Evolutionary conservation across 2,797 vertebrate genomes (phyloP).

Genomic region (Chaetophractus vellerosus): DNA sequence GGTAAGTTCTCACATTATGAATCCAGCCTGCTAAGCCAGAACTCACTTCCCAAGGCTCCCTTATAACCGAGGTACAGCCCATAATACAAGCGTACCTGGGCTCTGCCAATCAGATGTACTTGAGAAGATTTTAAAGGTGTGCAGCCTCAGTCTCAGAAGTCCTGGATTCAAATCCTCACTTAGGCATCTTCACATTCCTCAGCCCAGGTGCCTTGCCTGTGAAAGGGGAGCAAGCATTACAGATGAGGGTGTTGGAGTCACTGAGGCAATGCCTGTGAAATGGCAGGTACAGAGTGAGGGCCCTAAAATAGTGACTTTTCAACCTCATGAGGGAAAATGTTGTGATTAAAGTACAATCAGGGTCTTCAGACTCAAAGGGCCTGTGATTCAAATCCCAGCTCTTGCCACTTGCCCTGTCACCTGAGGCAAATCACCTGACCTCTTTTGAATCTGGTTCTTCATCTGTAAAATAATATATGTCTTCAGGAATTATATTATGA

Average conservation of each 20-base stretch:
- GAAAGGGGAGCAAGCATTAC: not conserved
- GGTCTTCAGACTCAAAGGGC: not conserved
- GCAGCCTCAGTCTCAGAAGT: not conserved
- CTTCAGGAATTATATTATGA: not conserved
- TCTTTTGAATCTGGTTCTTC: not conserved
- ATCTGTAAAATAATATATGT: not conserved
- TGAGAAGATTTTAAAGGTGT: not conserved
- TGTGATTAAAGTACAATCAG: not conserved
- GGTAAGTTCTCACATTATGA: not conserved
- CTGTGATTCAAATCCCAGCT: not conserved
- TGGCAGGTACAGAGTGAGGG: not conserved
- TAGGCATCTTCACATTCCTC: not conserved
- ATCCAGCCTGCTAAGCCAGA: not conserved
- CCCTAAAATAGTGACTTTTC: not conserved
- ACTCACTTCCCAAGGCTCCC: not conserved
- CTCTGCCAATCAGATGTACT: not conserved
- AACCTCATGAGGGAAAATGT: not conserved
- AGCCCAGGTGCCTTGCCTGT: not conserved
- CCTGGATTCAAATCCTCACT: not conserved
- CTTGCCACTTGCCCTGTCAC: not conserved
- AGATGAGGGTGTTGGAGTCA: not conserved
- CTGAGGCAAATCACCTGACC: not conserved
- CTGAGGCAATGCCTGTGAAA: accelerated
- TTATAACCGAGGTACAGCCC: not conserved
- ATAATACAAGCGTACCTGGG: not conserved